Base-by-base conservation (phyloP, 2,888 invertebrate genomes). In the Meloe dianella region DNA sequence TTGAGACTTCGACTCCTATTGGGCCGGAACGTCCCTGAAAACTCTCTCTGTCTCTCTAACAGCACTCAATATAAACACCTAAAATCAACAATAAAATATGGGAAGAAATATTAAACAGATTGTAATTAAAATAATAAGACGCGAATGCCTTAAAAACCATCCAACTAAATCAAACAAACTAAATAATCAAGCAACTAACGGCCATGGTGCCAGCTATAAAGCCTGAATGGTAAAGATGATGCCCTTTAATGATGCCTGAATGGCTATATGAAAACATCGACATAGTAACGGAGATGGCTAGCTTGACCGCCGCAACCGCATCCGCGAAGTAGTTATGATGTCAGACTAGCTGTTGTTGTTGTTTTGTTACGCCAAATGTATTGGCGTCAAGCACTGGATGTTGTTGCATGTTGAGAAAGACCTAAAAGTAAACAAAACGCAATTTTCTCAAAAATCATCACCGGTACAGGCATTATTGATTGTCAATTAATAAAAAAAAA, bases 21-120 rank as follows among this genome's bases (percentile, higher is more conserved):
- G 79, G 82, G 82, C 80, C 81, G 82, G 81, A 81, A 79, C 77
- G 80, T 83, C 82, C 83, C 83, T 77, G 79, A 82, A 82, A 81
- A 80, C 82, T 82, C 82, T 83, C 82, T 54, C 38, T 38, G 14
- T 38, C 54, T 80, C 76, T 78, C 75, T 81, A 81, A 81, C 82
- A 83, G 83, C 82, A 83, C 83, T 78, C 71, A 76, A 69, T 74
- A 61, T 74, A 73, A 74, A 71, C 65, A 59, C 22, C 61, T 64
- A 68, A 73, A 75, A 73, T 57, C 66, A 63, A 64, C 66, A 63
- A 66, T 69, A 64, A 70, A 70, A 61, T 47, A 63, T 56, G 63
- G 65, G 65, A 65, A 68, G 68, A 65, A 41, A 54, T 54, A 24
- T 56, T 63, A 67, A 69, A 62, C 51, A 64, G 61, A 60, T 59